phyloP scores from a whole-genome alignment of 2,888 invertebrate genomes.

The Campoletis raptor region DNA sequence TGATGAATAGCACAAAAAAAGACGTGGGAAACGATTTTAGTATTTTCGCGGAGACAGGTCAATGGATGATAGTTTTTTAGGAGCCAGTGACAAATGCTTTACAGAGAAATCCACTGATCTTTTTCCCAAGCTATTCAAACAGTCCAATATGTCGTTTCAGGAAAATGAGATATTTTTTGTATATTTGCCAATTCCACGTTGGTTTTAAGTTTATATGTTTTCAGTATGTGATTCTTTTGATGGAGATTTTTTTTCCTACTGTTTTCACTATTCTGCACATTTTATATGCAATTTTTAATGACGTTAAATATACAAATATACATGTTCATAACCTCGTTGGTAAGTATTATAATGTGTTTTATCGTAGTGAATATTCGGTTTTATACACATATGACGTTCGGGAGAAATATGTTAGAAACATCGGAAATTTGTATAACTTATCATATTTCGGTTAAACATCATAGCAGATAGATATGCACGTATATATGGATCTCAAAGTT shows the following conservation, averaged over 20 bases:
- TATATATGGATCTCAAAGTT: slow-evolving; percentile 45
- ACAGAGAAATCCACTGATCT: slow-evolving; percentile 2
- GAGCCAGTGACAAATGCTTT: slow-evolving; percentile 18
- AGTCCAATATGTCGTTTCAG: neutral
- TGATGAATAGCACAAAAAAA: neutral
- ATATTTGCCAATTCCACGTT: neutral
- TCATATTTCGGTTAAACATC: neutral
- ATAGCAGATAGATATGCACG: neutral
- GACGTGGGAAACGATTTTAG: slow-evolving; percentile 3
- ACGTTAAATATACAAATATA: neutral
- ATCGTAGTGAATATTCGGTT: neutral
- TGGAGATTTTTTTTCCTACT: neutral
- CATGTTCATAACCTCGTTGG: neutral
- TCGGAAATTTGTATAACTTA: neutral
- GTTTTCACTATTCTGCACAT: neutral
- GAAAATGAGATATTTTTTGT: neutral
- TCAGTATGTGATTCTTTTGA: too few relatives aligned
- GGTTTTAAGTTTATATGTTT: neutral
- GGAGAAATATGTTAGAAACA: neutral
- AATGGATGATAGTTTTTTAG: neutral
- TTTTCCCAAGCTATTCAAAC: neutral
- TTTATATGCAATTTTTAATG: neutral
- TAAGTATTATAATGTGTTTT: neutral
- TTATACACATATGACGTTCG: neutral
- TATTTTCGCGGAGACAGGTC: neutral